Conservation (phyloP, 2,888 invertebrate species). For the Patella ulyssiponensis region DNA sequence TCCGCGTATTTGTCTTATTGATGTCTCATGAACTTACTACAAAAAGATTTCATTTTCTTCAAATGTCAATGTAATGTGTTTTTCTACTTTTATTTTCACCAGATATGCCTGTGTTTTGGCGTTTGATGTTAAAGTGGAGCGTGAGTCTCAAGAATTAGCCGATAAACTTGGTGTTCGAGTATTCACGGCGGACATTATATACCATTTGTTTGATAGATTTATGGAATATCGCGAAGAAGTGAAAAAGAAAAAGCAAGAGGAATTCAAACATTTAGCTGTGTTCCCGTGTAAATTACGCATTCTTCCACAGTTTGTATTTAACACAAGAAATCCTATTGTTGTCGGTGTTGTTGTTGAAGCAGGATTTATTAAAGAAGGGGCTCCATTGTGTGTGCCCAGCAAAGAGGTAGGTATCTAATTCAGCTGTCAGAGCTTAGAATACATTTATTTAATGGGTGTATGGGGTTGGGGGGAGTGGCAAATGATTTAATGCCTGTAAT, state of each 20-base stretch:
- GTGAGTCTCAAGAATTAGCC: conserved; percentile 97
- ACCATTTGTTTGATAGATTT: conserved; percentile 99
- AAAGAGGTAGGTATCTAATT: conserved; percentile 80
- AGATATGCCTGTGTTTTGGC: conserved; percentile 97
- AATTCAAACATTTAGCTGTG: conserved; percentile 96
- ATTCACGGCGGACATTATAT: conserved; percentile 98
- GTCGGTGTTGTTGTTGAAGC: conserved; percentile 95
- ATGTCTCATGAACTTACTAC: too few relatives aligned
- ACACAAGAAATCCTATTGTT: conserved; percentile 98
- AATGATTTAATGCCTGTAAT: background rate
- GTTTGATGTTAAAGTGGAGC: conserved; percentile 99
- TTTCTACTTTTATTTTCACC: conserved; percentile 39
- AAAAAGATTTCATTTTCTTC: too few relatives aligned
- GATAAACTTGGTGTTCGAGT: conserved; percentile 87
- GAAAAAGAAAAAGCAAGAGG: conserved; percentile 90
- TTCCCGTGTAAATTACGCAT: conserved; percentile 95
- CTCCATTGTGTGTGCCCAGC: conserved; percentile 96
- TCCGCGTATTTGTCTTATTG: too few relatives aligned
- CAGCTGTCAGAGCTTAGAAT: background rate
- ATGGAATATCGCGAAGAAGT: conserved; percentile 85
- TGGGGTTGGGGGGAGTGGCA: conserved; percentile 5
- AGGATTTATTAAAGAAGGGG: conserved; percentile 95
- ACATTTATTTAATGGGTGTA: background rate
- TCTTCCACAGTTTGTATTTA: conserved; percentile 93
- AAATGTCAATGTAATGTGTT: background rate